Base-by-base conservation (phyloP, 2,113 vertebrate genomes). In the Epinephelus lanceolatus region DNA sequence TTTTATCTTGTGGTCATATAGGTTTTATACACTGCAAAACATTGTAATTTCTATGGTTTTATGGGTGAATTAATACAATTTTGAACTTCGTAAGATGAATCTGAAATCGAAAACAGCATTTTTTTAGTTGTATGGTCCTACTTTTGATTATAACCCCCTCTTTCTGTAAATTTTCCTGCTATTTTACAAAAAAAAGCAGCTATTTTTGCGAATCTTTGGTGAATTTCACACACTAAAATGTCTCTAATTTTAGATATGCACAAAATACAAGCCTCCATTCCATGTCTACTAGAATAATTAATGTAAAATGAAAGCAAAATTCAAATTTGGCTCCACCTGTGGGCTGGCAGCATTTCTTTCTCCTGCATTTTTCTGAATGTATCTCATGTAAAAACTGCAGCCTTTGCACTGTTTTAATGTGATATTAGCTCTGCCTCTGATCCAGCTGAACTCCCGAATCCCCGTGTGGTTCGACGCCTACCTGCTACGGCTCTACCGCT, bases 401-500 rank as follows among this genome's bases (percentile, higher is more conserved):
- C 10, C 25, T 33, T 23, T 45, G 51, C 56, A 2, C 33, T 0
- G 30, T n/a, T 30, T 62, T 42, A 25, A 40, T 73, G 52, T 63
- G 81, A 69, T 77, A 45, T 73, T 67, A 69, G 76, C 59, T 21
- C 23, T 62, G 40, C n/a, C 51, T 83, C 65, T 83, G 71, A 74
- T 80, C 60, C 45, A 8, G 68, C 80, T 59, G 55, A 83, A 56
- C 82, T 69, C 30, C 30, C 17, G 53, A 67, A 42, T 71, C 27
- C 53, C 18, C 13, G 18, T 61, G 69, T 40, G 33, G 7, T 78
- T 70, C 13, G 49, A 17, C 60, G 37, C 55, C 75, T 83, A 75
- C 89, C 86, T 80, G 85, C 78, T 45, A 5, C 72, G 49, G 12
- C 71, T 49, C 51, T 53, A 2, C 42, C 21, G 40, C 86, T 62